Percentiles rank a stretch among this genome's conserved stretches.
Conservation (phyloP, 1,140 invertebrate species). For the Eufriesea mexicana region DNA sequence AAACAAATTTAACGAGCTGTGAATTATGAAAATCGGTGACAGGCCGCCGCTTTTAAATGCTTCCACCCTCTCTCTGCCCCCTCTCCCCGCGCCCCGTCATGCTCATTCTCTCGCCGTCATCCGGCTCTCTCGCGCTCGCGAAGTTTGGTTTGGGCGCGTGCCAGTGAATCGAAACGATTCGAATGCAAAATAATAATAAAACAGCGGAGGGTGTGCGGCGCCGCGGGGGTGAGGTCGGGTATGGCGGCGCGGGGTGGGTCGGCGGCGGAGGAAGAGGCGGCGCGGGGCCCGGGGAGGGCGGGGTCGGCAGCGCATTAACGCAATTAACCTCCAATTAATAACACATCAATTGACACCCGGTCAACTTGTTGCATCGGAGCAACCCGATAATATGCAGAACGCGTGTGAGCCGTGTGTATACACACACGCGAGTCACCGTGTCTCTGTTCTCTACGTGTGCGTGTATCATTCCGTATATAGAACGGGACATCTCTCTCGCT, state of each 20-base stretch:
- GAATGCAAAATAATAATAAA: slow-evolving; percentile 77
- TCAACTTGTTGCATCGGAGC: slow-evolving; percentile 80
- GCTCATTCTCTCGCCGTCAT: neutral
- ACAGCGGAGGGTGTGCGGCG: slow-evolving; percentile 51
- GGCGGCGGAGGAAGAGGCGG: slow-evolving; percentile 44
- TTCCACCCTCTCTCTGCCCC: slow-evolving; percentile 14
- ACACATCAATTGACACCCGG: slow-evolving; percentile 81
- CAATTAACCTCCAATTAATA: slow-evolving; percentile 83
- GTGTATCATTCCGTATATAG: slow-evolving; percentile 57
- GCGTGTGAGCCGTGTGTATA: slow-evolving; percentile 61
- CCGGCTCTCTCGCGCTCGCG: slow-evolving; percentile 3
- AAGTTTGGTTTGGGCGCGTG: slow-evolving; percentile 74
- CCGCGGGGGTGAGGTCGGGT: slow-evolving; percentile 40
- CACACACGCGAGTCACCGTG: slow-evolving; percentile 55
- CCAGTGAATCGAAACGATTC: slow-evolving; percentile 78
- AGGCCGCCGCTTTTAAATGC: slow-evolving; percentile 69
- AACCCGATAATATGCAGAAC: slow-evolving; percentile 78
- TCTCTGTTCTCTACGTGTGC: slow-evolving; percentile 61
- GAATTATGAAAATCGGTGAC: slow-evolving; percentile 82
- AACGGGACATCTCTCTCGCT: neutral
- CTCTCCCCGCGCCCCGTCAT: neutral
- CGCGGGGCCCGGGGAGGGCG: slow-evolving; percentile 47
- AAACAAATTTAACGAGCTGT: slow-evolving; percentile 79
- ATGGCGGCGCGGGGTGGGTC: no score
- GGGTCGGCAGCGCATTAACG: slow-evolving; percentile 77